phyloP scores from a whole-genome alignment of 2,113 vertebrate species.

The Coptodon bakossiorum region DNA sequence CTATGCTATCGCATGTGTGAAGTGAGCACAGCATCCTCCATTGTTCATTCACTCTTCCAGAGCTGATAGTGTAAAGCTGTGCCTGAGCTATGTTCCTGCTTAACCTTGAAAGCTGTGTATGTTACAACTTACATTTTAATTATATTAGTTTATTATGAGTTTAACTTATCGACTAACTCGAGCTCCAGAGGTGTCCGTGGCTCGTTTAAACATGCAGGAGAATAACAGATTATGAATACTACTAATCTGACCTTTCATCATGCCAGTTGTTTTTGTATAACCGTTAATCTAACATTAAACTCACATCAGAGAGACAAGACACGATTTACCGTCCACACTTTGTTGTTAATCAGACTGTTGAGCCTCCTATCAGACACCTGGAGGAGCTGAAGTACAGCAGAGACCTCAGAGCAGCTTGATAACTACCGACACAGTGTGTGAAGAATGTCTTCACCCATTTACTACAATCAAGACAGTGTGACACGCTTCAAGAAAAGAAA shows the following conservation, averaged over 20 bases:
- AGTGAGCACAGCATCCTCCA: not conserved
- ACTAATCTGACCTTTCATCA: not conserved
- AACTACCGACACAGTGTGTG: not conserved
- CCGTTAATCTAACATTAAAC: not conserved
- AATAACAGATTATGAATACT: not conserved
- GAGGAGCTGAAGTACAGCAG: not conserved
- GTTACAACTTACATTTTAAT: not conserved
- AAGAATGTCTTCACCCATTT: conserved; percentile 67
- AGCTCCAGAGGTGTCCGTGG: not conserved
- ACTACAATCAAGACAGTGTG: conserved; percentile 51
- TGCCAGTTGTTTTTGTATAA: not conserved
- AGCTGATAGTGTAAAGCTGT: not conserved
- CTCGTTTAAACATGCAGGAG: not conserved
- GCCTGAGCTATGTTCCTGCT: not conserved
- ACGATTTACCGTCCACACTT: not conserved
- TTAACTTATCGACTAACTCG: not conserved
- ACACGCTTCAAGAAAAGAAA: conserved; percentile 73
- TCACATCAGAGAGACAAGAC: not conserved
- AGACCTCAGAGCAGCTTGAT: not conserved
- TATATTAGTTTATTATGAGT: not conserved
- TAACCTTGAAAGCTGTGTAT: not conserved
- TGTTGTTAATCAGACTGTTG: not conserved
- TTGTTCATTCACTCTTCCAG: conserved; percentile 38
- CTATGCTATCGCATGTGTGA: not conserved
- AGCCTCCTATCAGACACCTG: not conserved